A percentile compares a stretch with the other conserved stretches of the same genome.
phyloP scores from a whole-genome alignment of 2,113 vertebrate species.

The Vidua chalybeata region DNA sequence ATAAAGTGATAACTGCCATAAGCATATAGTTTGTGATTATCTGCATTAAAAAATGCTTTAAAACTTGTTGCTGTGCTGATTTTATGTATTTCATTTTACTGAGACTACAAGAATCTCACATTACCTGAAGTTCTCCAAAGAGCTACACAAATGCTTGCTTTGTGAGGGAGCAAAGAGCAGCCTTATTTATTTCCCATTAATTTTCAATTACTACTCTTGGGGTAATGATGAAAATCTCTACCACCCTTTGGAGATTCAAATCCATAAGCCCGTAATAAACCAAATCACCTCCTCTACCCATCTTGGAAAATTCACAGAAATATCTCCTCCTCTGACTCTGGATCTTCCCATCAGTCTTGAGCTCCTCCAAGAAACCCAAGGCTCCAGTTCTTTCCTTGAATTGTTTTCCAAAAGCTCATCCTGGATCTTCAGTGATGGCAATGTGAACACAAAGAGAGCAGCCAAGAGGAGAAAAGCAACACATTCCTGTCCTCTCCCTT shows the following conservation, averaged over 20 bases:
- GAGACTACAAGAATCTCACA: neutral
- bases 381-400: neutral
- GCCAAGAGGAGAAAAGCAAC: constrained; percentile 20
- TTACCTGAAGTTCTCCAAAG: neutral
- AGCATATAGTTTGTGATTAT: neutral
- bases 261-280: neutral
- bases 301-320: neutral
- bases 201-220: neutral
- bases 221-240: neutral
- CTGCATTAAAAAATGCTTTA: neutral
- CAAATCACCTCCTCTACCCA: neutral
- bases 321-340: neutral
- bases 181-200: neutral
- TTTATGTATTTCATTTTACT: neutral
- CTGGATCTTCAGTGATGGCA: neutral
- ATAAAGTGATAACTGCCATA: neutral
- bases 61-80: neutral
- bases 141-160: neutral
- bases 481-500: constrained; percentile 23
- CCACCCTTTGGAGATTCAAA: neutral
- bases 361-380: neutral
- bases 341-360: neutral
- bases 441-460: neutral
- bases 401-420: neutral
- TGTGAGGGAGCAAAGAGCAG: neutral